These are phyloP conservation scores for Nomia melanderi DNA, from an alignment of 1,140 invertebrate genomes.

Conservation along the genomic window DNA sequence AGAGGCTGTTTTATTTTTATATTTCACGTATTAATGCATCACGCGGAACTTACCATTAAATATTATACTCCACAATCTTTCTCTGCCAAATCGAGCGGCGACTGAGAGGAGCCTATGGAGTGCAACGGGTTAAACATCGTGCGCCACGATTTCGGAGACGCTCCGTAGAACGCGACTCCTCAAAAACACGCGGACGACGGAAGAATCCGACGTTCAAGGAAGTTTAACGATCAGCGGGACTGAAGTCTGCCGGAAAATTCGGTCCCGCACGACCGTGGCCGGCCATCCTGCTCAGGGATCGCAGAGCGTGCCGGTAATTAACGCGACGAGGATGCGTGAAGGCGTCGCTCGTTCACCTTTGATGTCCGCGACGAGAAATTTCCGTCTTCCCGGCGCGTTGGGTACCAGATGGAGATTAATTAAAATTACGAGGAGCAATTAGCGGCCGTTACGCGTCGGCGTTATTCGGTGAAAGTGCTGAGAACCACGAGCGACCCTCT, in stretches of 20 bases:
- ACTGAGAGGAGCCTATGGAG: no score
- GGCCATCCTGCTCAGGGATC: constrained; percentile 1
- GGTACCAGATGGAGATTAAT: constrained; percentile 51
- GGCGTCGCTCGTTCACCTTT: constrained; percentile 40
- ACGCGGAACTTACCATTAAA: no score
- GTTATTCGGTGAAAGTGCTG: constrained; percentile 69
- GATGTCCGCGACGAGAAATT: constrained; percentile 28
- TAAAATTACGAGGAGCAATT: constrained; percentile 58
- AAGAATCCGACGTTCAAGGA: no score
- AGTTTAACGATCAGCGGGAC: no score
- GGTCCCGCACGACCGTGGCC: not conserved
- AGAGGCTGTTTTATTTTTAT: no score
- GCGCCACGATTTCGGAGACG: no score
- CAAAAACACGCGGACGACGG: no score
- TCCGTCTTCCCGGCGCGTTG: constrained; percentile 36
- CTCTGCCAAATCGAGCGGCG: no score
- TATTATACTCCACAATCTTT: no score
- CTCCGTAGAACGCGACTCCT: no score
- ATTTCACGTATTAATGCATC: no score
- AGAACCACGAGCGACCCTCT: constrained; percentile 45
- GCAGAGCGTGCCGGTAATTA: constrained; percentile 6
- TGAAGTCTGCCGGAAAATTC: not conserved
- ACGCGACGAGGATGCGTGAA: not conserved
- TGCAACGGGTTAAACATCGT: not conserved
- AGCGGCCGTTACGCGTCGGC: constrained; percentile 53